Conservation (phyloP, 92 coral and sea anemone genomes). For the Zoanthus sociatus region DNA sequence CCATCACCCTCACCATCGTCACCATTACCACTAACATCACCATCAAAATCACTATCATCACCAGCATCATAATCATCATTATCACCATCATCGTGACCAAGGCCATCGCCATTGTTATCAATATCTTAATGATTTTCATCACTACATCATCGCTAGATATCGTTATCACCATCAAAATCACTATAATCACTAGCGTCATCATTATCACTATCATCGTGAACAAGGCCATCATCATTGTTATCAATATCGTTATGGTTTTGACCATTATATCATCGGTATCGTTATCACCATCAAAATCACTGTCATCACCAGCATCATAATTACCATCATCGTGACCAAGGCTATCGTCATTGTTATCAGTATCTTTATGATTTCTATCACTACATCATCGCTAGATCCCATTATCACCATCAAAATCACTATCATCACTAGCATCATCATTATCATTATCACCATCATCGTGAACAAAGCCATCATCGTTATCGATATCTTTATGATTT, state of each 20-base stretch:
- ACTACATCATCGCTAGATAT: not conserved
- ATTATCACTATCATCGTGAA: too few species aligned
- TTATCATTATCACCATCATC: too few species aligned
- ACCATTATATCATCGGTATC: not conserved
- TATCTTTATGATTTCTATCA: too few species aligned
- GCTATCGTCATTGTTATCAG: not conserved
- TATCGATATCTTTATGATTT: too few species aligned
- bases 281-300: not conserved
- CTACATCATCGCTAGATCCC: not conserved
- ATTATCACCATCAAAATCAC: not conserved
- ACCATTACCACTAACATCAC: not conserved
- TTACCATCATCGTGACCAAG: too few species aligned
- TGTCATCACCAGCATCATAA: too few species aligned
- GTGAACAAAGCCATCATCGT: not conserved
- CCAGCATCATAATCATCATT: not conserved
- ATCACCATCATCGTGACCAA: too few species aligned
- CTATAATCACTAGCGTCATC: not conserved
- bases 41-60: not conserved
- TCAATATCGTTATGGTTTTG: too few species aligned
- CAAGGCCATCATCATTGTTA: too few species aligned
- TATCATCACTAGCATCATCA: not conserved
- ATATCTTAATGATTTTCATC: too few species aligned
- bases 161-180: not conserved
- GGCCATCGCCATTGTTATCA: not conserved
- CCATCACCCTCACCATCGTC: too few species aligned